These are phyloP conservation scores for Amazonetta brasiliensis DNA, from an alignment of 2,797 vertebrate genomes.

Conservation along the genomic window DNA sequence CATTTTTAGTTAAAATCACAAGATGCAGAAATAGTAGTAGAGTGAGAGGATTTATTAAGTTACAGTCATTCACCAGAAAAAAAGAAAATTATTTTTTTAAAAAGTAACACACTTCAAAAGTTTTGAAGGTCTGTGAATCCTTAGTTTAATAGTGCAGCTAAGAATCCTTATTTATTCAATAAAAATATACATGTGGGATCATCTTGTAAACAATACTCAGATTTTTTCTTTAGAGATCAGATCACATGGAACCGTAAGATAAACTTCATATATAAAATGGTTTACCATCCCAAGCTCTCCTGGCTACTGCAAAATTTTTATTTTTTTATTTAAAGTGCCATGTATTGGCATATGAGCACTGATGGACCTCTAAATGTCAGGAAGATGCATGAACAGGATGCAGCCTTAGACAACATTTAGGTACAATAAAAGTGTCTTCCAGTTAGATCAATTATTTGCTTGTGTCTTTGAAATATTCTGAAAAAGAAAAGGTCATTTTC, in stretches of 20 bases:
- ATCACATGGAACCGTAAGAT: neutral
- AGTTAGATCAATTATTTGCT: neutral
- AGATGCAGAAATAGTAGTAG: neutral
- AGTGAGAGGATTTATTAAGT: neutral
- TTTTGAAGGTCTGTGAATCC: neutral
- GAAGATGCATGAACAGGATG: neutral
- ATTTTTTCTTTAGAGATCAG: neutral
- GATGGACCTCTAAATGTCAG: neutral
- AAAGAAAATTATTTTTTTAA: neutral
- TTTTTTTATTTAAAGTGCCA: neutral
- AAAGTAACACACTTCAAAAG: neutral
- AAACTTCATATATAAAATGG: neutral
- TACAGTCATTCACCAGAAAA: neutral
- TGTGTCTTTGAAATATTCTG: neutral
- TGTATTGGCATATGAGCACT: neutral
- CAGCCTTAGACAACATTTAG: neutral
- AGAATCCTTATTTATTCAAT: neutral
- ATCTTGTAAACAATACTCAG: neutral
- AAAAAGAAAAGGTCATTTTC: neutral
- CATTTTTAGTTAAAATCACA: conserved; percentile 55
- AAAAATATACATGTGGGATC: neutral
- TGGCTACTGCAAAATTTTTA: neutral
- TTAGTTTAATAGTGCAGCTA: neutral
- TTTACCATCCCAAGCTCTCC: neutral
- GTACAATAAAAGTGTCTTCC: neutral